Percentiles rank a stretch among this genome's conserved stretches.
Conservation (phyloP, 2,888 invertebrate genomes). For the Hirtodrosophila histrioides region DNA sequence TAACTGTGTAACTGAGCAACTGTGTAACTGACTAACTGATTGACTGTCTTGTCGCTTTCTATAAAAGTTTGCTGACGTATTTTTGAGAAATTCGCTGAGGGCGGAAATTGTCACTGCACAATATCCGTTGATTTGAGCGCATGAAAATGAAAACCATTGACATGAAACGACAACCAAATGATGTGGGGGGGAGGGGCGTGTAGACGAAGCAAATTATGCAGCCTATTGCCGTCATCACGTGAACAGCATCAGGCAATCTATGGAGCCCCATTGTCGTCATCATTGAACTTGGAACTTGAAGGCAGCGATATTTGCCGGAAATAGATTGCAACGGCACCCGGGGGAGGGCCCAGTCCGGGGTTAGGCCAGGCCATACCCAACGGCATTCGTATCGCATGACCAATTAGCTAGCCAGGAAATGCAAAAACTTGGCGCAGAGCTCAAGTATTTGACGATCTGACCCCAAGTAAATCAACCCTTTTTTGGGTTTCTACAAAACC, state of each 20-base stretch:
- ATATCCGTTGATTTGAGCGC: slow-evolving; percentile 78
- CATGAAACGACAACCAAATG: slow-evolving; percentile 40
- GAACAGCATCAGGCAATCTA: slow-evolving; percentile 23
- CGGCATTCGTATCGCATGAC: slow-evolving; percentile 63
- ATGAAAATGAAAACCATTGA: slow-evolving; percentile 71
- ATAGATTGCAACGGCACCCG: slow-evolving; percentile 32
- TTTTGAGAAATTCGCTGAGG: slow-evolving; percentile 36
- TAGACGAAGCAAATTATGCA: slow-evolving; percentile 55
- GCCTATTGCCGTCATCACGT: slow-evolving; percentile 26
- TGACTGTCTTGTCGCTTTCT: slow-evolving; percentile 18
- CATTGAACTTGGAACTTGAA: slow-evolving; percentile 28
- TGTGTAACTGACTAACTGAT: slow-evolving; percentile 1
- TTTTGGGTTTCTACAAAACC: slow-evolving; percentile 23
- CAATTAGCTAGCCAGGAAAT: slow-evolving; percentile 62
- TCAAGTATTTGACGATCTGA: slow-evolving; percentile 41
- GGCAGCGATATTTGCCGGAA: slow-evolving; percentile 32
- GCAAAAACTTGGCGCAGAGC: slow-evolving; percentile 31
- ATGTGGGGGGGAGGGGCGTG: too few relatives aligned
- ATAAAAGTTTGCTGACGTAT: slow-evolving; percentile 43
- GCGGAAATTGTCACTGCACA: slow-evolving; percentile 79
- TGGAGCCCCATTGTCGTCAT: slow-evolving; percentile 43
- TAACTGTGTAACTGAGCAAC: slow-evolving; percentile 6
- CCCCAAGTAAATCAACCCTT: slow-evolving; percentile 58
- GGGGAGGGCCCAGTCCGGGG: too few relatives aligned
- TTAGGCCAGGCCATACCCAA: not conserved